Conservation (phyloP, 2,797 vertebrate genomes). For the Artibeus lituratus region DNA sequence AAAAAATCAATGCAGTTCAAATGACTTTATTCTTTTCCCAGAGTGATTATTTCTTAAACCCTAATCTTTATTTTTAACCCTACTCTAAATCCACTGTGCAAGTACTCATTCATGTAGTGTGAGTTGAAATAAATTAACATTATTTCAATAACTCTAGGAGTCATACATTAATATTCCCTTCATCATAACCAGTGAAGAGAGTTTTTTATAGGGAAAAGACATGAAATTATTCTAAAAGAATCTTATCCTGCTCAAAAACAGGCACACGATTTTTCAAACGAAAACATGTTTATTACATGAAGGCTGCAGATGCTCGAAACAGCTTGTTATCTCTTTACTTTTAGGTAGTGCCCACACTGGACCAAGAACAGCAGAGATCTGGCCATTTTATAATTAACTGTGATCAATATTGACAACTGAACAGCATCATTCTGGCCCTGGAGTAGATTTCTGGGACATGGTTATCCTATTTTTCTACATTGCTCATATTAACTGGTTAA, state of each 20-base stretch:
- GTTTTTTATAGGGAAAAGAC: background rate
- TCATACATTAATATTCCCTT: background rate
- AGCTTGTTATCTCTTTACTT: slow-evolving; percentile 36
- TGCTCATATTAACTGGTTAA: slow-evolving; percentile 40
- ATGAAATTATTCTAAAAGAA: background rate
- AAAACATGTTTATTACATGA: slow-evolving; percentile 40
- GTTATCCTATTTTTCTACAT: slow-evolving; percentile 46
- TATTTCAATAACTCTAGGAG: slow-evolving; percentile 27
- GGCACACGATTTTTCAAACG: background rate
- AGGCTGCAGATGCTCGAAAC: background rate
- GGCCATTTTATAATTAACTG: slow-evolving; percentile 55
- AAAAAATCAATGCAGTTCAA: background rate
- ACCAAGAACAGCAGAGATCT: slow-evolving; percentile 28
- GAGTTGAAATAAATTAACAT: slow-evolving; percentile 39
- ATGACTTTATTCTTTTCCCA: slow-evolving; percentile 12
- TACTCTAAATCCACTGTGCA: background rate
- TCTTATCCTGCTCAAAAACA: slow-evolving; percentile 18
- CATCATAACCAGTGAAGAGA: background rate
- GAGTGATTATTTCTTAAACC: slow-evolving; percentile 41
- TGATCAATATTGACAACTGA: slow-evolving; percentile 65
- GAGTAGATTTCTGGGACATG: slow-evolving; percentile 42
- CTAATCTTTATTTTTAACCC: slow-evolving; percentile 16
- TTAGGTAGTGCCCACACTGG: slow-evolving; percentile 38
- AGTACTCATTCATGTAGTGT: background rate
- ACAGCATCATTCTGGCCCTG: background rate